Base-by-base conservation (phyloP, 1,140 invertebrate genomes). In the Argopecten irradians region DNA sequence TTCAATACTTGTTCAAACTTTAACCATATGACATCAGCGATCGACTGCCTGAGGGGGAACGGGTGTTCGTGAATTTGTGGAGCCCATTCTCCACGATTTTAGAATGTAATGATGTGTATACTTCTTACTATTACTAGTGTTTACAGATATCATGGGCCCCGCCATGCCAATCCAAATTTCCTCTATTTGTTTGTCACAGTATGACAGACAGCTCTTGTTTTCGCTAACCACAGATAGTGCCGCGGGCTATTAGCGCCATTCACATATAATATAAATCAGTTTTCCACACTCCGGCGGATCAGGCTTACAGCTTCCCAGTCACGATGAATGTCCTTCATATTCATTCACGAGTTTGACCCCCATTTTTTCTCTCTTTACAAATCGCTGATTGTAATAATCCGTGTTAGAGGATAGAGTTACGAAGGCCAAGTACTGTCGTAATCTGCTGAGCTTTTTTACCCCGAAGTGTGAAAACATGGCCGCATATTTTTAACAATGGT, bases 271-370 rank as follows among this genome's bases (percentile, higher is more conserved):
- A 71, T n/a, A 71, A 71, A 71, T 71, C 55, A 28, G 55, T 71
- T n/a, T 28, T 71, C n/a, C n/a, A 71, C 55, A 71, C 55, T 71
- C 13, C n/a, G n/a, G 22, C 8, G 22, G n/a, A 71, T 71, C 19
- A 5, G 55, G 22, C 28, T n/a, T n/a, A 28, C 55, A 28, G 55
- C 55, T 71, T 11, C 11, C 28, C 55, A 71, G 55, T n/a, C 8
- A 39, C 13, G 28, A 28, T 22, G 55, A 22, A 71, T 71, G 22
- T n/a, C 55, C 55, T 71, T 71, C 55, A 28, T 71, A 5, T 71
- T 71, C 55, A 71, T 71, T 71, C 55, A 71, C 55, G 55, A 71
- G 8, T 71, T 71, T 71, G 55, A 71, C 55, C 55, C n/a, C 55
- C n/a, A 28, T 71, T 71, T 71, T 71, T 71, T 71, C 22, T 19